Evolutionary conservation across 2,888 invertebrate species (phyloP).

Genomic region (Cactoblastis cactorum): DNA sequence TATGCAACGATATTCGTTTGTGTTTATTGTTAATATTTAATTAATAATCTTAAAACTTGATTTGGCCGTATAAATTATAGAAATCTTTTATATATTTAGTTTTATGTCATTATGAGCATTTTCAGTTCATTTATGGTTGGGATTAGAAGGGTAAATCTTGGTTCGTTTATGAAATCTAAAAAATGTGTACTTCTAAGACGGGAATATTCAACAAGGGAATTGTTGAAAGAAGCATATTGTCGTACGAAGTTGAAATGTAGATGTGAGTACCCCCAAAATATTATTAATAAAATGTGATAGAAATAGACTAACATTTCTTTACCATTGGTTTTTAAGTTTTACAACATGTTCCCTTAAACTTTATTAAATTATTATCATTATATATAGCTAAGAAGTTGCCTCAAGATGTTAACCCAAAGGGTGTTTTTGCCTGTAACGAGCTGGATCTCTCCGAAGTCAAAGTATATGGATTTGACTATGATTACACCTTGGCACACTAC

Average conservation of each 20-base stretch:
- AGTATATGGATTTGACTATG: slow-evolving; percentile 99
- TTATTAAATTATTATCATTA: slow-evolving; percentile 6
- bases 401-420: slow-evolving; percentile 90
- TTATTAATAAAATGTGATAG: too few species aligned
- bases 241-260: slow-evolving; percentile 84
- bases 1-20: slow-evolving; percentile 35
- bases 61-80: neutral
- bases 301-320: too few species aligned
- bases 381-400: slow-evolving; percentile 91
- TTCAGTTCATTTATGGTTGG: slow-evolving; percentile 36
- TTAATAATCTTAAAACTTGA: neutral
- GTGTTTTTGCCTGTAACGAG: slow-evolving; percentile 98
- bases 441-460: slow-evolving; percentile 93
- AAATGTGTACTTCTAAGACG: slow-evolving; percentile 31
- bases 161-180: slow-evolving; percentile 35
- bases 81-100: slow-evolving; percentile 17
- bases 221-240: slow-evolving; percentile 81
- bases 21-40: slow-evolving; percentile 16
- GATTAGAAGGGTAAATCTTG: slow-evolving; percentile 39
- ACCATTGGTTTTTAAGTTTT: too few species aligned
- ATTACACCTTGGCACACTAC: slow-evolving; percentile 97
- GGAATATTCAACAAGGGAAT: slow-evolving; percentile 59
- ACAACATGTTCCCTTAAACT: too few species aligned
- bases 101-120: slow-evolving; percentile 32
- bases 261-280: slow-evolving; percentile 77